Evolutionary conservation across 2,888 invertebrate genomes (phyloP), one percentile per base, ranked within the genome.

Genomic region (Stenodema calcarata): DNA sequence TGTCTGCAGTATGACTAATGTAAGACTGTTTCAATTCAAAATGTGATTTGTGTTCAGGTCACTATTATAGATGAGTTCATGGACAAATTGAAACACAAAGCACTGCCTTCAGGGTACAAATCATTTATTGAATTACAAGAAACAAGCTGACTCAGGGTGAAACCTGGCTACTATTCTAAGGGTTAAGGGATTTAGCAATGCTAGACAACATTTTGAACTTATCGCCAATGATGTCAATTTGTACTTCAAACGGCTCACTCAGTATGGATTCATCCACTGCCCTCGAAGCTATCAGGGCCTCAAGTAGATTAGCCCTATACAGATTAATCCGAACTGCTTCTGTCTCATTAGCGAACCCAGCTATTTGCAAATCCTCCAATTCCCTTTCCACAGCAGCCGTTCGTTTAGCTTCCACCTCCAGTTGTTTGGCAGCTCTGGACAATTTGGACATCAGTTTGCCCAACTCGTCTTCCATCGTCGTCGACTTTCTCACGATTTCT

Each of bases 151-250:
- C n/a, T n/a, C n/a, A n/a, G n/a, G n/a, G n/a, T n/a, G n/a, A n/a
- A n/a, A n/a, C n/a, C n/a, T n/a, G n/a, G n/a, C n/a, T n/a, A n/a
- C n/a, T n/a, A n/a, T n/a, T n/a, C n/a, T n/a, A n/a, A n/a, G n/a
- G n/a, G n/a, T 54, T 69, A 0, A 82, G 42, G 14, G 82, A 35
- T 82, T 70, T 82, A 16, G 82, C 82, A 23, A 82, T 82, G 28
- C 70, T 82, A 16, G 82, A 82, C 70, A 82, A 42, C 82, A 82
- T 82, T 35, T 82, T 70, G 23, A 82, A 82, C 44, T 86, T 80
- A 27, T 80, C 80, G 16, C 80, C 30, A 69, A 86, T 86, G 9
- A 80, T 47, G 28, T 86, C 76, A 70, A 86, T 70, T 44, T 86
- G 86, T 18, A n/a, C 44, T 44, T 79, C 42, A 80, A 86, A 80